phyloP scores from a whole-genome alignment of 1,140 invertebrate genomes.

The Solenopsis invicta region DNA sequence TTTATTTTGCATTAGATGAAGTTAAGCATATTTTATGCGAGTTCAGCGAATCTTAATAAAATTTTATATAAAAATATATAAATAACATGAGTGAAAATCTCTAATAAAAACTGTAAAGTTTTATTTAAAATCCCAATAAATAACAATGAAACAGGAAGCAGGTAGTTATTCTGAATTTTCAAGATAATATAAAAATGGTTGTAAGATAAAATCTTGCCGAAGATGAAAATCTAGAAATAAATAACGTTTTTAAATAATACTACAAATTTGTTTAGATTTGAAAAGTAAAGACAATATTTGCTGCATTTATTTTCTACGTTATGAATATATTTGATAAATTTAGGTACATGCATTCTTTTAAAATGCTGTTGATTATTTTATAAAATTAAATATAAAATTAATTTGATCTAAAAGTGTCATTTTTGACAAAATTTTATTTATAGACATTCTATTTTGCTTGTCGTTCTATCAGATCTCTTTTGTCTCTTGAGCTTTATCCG shows the following conservation, averaged over 20 bases:
- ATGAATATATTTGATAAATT: constrained; percentile 19
- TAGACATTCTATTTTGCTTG: constrained; percentile 6
- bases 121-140: background rate
- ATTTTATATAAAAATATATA: constrained; percentile 16
- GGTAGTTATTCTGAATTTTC: background rate
- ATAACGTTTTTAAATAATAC: background rate
- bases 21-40: background rate
- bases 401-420: background rate
- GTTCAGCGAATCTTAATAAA: background rate
- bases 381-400: background rate
- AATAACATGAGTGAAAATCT: background rate
- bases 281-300: background rate
- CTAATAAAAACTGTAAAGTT: background rate
- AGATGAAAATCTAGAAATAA: background rate
- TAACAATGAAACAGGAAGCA: background rate
- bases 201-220: background rate
- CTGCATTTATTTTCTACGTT: background rate
- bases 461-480: background rate
- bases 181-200: background rate
- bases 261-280: background rate
- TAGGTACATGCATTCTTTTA: background rate
- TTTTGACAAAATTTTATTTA: constrained; percentile 1
- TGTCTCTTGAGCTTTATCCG: constrained; percentile 17
- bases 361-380: background rate
- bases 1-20: background rate